Conservation (phyloP, 2,888 invertebrate species). For the Hirudinaria manillensis region DNA sequence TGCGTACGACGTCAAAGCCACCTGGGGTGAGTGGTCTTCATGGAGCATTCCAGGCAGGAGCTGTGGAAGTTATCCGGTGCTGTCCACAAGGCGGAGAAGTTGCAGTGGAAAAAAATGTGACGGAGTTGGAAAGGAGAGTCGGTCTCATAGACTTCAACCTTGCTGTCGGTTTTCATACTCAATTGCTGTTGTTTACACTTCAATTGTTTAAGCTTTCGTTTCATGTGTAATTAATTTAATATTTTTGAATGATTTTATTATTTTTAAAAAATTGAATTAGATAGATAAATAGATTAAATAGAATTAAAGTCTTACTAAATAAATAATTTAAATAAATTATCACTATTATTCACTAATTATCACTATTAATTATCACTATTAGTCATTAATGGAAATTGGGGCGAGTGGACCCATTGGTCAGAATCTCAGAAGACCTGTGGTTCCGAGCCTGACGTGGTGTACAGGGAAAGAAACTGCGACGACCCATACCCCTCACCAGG, state of each 20-base stretch:
- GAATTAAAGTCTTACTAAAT: background rate
- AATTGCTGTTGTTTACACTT: no score
- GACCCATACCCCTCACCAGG: background rate
- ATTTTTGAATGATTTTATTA: background rate
- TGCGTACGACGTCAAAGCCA: background rate
- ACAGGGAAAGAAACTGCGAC: slow-evolving; percentile 4
- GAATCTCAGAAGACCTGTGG: slow-evolving; percentile 14
- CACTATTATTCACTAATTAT: background rate
- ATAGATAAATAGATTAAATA: background rate
- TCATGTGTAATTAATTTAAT: no score
- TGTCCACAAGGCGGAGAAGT: background rate
- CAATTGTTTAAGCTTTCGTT: no score
- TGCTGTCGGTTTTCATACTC: slow-evolving; percentile 7
- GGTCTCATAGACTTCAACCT: background rate
- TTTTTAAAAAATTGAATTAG: background rate
- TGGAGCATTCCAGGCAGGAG: background rate
- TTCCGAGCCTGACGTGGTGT: background rate
- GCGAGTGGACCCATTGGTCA: slow-evolving; percentile 21
- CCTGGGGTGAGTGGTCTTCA: slow-evolving; percentile 5
- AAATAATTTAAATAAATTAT: background rate
- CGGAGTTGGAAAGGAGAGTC: slow-evolving; percentile 4
- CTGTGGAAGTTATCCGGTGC: slow-evolving; percentile 3
- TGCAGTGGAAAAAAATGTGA: slow-evolving; percentile 10
- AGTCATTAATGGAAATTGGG: slow-evolving; percentile 17
- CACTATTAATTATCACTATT: background rate